Evolutionary conservation across 2,888 invertebrate species (phyloP), one percentile per base, ranked within the genome.

Genomic region (Epinotia nisella): DNA sequence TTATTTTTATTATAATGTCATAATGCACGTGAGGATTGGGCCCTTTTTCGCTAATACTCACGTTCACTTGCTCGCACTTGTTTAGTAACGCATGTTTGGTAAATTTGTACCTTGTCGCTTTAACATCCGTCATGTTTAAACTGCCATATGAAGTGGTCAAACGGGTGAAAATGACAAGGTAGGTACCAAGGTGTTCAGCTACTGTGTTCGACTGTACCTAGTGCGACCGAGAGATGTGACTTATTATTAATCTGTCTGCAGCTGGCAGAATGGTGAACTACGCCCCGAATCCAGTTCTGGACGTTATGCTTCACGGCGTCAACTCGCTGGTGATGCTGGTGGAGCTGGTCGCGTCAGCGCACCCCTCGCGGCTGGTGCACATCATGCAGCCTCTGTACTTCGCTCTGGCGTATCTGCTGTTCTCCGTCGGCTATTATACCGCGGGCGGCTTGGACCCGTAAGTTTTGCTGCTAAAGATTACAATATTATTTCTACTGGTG

Each of bases 321-420:
- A 97, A 97, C 90, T 96, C 96, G 13, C 82, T 95, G 51, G 94
- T 96, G 82, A 96, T 97, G 95, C 83, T 97, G 60, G 84, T 96
- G 61, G 97, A 98, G 90, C 90, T 97, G 80, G 93, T 95, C 71
- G 90, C 96, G 75, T 96, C 96, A 2, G 95, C 95, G 29, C 96
- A 97, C 83, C 97, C 98, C 49, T 95, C 97, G 76, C 95, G 96
- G 0, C 83, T 93, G 58, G 79, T 91, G 58, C 93, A 94, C 79
- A 91, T 95, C 80, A 95, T 95, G 94, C 96, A 96, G 92, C 95
- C 96, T n/a, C 90, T 96, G 29, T 92, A 95, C 76, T 95, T 97
- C 87, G 96, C 96, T 11, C 84, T 95, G 19, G 90, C 94, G 15
- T 98, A 97, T 86, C 93, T 96, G 71, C 83, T 96, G 61, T 98